A percentile compares a stretch with the other conserved stretches of the same genome.
phyloP scores from a whole-genome alignment of 2,888 invertebrate species.

The Halocaridina rubra region DNA sequence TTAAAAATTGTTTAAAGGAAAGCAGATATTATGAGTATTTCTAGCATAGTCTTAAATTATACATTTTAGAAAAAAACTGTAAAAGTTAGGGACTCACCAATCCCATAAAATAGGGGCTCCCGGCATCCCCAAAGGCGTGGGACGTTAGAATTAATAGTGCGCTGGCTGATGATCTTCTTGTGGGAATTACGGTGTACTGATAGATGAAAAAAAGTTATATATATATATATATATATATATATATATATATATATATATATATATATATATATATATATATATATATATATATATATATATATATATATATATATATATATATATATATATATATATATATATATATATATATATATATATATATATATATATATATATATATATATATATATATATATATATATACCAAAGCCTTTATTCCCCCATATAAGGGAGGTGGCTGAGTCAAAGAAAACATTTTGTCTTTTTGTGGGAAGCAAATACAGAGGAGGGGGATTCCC shows the following conservation, averaged over 20 bases:
- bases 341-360: slow-evolving; percentile 17
- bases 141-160: slow-evolving; percentile 96
- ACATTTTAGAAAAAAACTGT: neutral
- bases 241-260: neutral
- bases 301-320: neutral
- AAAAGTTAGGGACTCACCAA: slow-evolving; percentile 76
- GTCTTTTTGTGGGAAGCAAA: no score
- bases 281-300: neutral
- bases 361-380: slow-evolving; percentile 26
- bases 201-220: slow-evolving; percentile 67
- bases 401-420: no score
- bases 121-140: slow-evolving; percentile 96
- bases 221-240: neutral
- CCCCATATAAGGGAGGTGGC: no score
- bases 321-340: slow-evolving; percentile 11
- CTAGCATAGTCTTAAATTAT: no score
- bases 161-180: slow-evolving; percentile 93
- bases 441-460: no score
- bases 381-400: slow-evolving; percentile 29
- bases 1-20: no score
- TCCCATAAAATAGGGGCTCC: slow-evolving; percentile 96
- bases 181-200: slow-evolving; percentile 96
- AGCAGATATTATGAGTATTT: no score
- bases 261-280: neutral
- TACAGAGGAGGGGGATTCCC: no score